Conservation (phyloP, 2,113 vertebrate genomes). For the Microtus pennsylvanicus region DNA sequence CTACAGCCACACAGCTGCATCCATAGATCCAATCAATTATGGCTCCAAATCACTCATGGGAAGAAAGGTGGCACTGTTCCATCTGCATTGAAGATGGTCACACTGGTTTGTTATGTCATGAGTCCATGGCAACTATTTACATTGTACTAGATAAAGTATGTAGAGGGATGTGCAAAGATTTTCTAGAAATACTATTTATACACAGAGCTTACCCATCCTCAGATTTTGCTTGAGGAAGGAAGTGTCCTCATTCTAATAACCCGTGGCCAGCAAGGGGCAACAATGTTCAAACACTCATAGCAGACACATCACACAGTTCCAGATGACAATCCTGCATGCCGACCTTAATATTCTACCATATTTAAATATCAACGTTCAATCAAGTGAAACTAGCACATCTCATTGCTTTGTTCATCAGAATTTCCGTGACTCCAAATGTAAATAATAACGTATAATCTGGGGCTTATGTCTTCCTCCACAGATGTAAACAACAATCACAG, state of each 20-base stretch:
- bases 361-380: conserved; percentile 18
- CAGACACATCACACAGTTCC: background rate
- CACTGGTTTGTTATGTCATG: background rate
- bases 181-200: background rate
- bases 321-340: background rate
- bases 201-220: background rate
- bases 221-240: background rate
- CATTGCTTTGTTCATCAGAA: background rate
- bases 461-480: background rate
- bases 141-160: background rate
- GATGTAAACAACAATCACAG: conserved; percentile 9
- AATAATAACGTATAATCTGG: background rate
- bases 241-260: background rate
- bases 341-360: background rate
- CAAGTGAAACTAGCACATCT: background rate
- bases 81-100: background rate
- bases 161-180: background rate
- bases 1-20: background rate
- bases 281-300: background rate
- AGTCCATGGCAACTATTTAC: background rate
- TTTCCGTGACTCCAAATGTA: background rate
- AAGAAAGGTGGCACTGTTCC: background rate
- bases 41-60: background rate
- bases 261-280: background rate
- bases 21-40: background rate